These are phyloP conservation scores for Microdon myrmicae DNA, from an alignment of 2,888 invertebrate genomes.

Conservation along the genomic window DNA sequence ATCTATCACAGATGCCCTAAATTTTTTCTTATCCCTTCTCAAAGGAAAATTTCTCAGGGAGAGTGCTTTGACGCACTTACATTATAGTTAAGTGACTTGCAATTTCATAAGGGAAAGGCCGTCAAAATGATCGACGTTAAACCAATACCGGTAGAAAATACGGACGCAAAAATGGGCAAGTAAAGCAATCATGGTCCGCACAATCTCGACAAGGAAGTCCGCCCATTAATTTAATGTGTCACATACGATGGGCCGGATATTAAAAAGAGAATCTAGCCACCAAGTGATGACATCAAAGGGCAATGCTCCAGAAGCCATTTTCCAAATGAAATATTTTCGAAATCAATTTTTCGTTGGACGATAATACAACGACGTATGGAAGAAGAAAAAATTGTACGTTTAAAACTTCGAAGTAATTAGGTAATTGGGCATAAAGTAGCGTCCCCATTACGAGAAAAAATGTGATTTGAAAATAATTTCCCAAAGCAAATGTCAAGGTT, in stretches of 20 bases:
- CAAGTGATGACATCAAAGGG: slow-evolving; percentile 1
- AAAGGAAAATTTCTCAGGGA: too few species aligned
- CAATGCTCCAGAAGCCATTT: not conserved
- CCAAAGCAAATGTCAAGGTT: too few species aligned
- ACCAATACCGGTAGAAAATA: too few species aligned
- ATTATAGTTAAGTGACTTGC: not conserved
- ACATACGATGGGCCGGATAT: slow-evolving; percentile 30
- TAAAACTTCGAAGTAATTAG: too few species aligned
- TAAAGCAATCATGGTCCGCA: not conserved
- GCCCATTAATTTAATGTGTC: slow-evolving; percentile 20
- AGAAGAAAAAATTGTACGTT: too few species aligned
- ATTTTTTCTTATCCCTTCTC: not conserved
- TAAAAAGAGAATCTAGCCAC: slow-evolving; percentile 33
- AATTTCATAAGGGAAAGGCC: not conserved
- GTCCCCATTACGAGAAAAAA: too few species aligned
- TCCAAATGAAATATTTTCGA: slow-evolving; percentile 1
- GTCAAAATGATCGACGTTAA: too few species aligned
- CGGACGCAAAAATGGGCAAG: not conserved
- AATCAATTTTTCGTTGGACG: too few species aligned
- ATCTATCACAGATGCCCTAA: not conserved
- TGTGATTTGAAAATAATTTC: too few species aligned
- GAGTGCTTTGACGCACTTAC: slow-evolving; percentile 2
- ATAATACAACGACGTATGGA: too few species aligned
- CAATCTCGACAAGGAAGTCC: slow-evolving; percentile 23
- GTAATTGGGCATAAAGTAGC: too few species aligned